phyloP scores from a whole-genome alignment of 2,113 vertebrate species.

The Ophthalmolycus amberensis region DNA sequence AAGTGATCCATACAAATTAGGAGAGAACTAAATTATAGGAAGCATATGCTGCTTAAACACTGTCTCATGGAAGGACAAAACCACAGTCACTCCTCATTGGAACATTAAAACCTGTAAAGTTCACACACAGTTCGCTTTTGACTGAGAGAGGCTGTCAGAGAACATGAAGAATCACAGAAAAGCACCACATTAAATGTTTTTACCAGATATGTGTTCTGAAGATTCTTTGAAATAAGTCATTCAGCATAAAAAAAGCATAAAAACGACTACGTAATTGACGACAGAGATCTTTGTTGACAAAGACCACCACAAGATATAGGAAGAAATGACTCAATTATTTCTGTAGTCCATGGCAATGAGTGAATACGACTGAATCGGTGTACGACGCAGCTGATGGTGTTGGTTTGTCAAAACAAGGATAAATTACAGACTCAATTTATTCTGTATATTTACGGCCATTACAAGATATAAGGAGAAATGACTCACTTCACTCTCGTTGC shows the following conservation, averaged over 20 bases:
- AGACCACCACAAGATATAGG: too few relatives aligned
- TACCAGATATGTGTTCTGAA: too few relatives aligned
- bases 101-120: conserved; percentile 30
- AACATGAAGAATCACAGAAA: too few relatives aligned
- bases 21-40: conserved; percentile 23
- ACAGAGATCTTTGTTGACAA: too few relatives aligned
- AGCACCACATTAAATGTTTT: too few relatives aligned
- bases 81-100: conserved; percentile 24
- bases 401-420: conserved; percentile 1
- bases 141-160: background rate
- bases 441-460: background rate
- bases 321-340: too few relatives aligned
- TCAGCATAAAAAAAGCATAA: too few relatives aligned
- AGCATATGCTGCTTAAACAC: conserved; percentile 16
- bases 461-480: background rate
- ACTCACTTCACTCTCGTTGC: background rate
- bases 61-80: conserved; percentile 18
- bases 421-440: conserved; percentile 3
- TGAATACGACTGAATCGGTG: background rate
- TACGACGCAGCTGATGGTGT: background rate
- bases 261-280: too few relatives aligned
- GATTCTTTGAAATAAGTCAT: too few relatives aligned
- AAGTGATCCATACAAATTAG: conserved; percentile 38
- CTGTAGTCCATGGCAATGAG: too few relatives aligned
- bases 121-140: conserved; percentile 40